phyloP scores from a whole-genome alignment of 2,797 vertebrate genomes.

The Brachyrhaphis roseni region DNA sequence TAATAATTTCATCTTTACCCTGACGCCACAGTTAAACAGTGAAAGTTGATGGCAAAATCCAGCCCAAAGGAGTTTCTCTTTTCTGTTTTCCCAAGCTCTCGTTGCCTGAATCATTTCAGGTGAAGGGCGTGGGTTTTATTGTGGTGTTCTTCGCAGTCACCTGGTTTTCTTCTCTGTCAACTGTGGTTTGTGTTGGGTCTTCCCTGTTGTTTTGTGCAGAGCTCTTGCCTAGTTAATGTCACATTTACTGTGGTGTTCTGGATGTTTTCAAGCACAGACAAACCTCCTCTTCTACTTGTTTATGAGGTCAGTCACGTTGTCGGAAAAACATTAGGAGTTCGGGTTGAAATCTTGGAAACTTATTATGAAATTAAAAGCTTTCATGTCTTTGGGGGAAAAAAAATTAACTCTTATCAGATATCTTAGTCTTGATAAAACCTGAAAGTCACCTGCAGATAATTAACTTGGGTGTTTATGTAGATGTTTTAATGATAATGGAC shows the following conservation, averaged over 20 bases:
- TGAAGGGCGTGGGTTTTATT: slow-evolving; percentile 5
- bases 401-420: background rate
- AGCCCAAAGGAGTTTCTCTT: background rate
- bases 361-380: background rate
- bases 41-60: background rate
- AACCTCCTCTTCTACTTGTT: slow-evolving; percentile 21
- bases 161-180: slow-evolving; percentile 20
- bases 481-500: background rate
- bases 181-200: slow-evolving; percentile 27
- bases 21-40: background rate
- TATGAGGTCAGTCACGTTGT: slow-evolving; percentile 19
- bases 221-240: slow-evolving; percentile 21
- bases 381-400: no score
- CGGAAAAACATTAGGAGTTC: slow-evolving; percentile 3
- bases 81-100: background rate
- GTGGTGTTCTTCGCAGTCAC: slow-evolving; percentile 15
- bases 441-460: background rate
- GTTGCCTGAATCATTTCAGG: slow-evolving; percentile 27
- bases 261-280: slow-evolving; percentile 10
- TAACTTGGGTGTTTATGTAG: background rate
- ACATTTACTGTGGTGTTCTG: slow-evolving; percentile 7
- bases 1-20: background rate
- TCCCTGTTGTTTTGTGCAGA: slow-evolving; percentile 5
- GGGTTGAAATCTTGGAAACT: background rate
- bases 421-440: background rate